Base-by-base conservation (phyloP, 2,113 vertebrate genomes). In the Ascaphus truei region DNA sequence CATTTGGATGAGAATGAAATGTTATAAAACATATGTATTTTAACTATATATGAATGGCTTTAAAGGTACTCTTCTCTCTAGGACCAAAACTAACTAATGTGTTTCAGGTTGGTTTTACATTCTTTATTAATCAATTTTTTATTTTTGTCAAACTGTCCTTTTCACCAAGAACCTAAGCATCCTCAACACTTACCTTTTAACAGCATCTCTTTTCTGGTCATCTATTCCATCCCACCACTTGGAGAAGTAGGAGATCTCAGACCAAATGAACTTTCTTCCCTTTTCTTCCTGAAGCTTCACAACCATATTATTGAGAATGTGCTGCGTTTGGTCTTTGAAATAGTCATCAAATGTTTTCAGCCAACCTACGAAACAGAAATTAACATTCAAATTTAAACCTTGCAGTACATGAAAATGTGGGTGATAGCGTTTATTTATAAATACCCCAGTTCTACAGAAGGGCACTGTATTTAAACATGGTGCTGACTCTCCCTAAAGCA, bases 261-360 rank as follows among this genome's bases (percentile, higher is more conserved):
- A 90, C 96, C 96, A 98, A 0, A 98, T 89, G 82, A 98, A 94
- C 75, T 93, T 97, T 71, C 91, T 92, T 73, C 86, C 77, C 23
- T 62, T 75, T 68, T 96, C 93, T 84, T 96, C 91, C 23, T 85
- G 87, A 25, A 98, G 83, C 72, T 96, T 94, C 67, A 92, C 36
- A 75, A 96, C 82, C 94, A 97, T 97, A 78, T 96, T 98, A 86
- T 95, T 89, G 48, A 98, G 86, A 68, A 96, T 96, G 86, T 96
- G 92, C 62, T 87, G 91, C 0, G 96, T 98, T 81, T 95, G 94
- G 77, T 96, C 94, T 79, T 83, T 85, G 79, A 93, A 98, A 79
- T 98, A 98, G 57, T 87, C 81, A 75, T 96, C 91, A 72, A 98
- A 98, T 10, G 96, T 98, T 89, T 96, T 96, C 82, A 96, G 22